Conservation (phyloP, 64 coral and sea anemone genomes). For the Pachyseris speciosa region DNA sequence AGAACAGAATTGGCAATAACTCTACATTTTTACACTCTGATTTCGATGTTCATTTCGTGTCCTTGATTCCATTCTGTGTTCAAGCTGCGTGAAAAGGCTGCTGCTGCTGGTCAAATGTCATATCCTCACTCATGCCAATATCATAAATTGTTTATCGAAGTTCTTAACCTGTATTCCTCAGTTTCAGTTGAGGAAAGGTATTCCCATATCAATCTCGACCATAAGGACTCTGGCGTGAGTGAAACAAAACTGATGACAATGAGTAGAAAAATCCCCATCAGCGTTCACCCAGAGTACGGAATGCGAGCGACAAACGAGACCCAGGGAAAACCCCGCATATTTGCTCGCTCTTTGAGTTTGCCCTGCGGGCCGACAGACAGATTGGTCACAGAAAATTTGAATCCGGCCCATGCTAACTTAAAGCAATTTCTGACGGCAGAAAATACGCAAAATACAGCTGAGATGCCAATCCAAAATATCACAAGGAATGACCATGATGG, state of each 20-base stretch:
- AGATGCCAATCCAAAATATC: background rate
- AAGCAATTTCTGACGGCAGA: background rate
- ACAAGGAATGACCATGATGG: background rate
- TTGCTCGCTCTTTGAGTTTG: background rate
- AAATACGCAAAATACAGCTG: background rate
- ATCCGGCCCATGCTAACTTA: background rate
- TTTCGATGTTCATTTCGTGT: too few species aligned
- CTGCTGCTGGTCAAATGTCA: too few species aligned
- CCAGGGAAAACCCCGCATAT: constrained; percentile 26
- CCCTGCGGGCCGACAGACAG: background rate
- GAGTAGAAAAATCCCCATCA: constrained; percentile 46
- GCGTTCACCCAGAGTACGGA: constrained; percentile 39
- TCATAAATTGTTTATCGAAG: background rate
- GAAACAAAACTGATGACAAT: background rate
- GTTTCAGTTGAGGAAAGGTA: background rate
- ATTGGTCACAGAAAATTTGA: background rate
- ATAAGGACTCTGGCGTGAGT: background rate
- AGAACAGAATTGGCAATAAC: too few species aligned
- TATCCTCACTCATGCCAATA: background rate
- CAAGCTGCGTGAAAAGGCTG: too few species aligned
- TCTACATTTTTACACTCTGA: too few species aligned
- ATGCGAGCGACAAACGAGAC: background rate
- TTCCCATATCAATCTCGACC: background rate
- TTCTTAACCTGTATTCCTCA: background rate
- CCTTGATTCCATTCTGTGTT: too few species aligned